Evolutionary conservation across 2,113 vertebrate species (phyloP), one percentile per base, ranked within the genome.

Genomic region (Rhinopomastus cyanomelas): DNA sequence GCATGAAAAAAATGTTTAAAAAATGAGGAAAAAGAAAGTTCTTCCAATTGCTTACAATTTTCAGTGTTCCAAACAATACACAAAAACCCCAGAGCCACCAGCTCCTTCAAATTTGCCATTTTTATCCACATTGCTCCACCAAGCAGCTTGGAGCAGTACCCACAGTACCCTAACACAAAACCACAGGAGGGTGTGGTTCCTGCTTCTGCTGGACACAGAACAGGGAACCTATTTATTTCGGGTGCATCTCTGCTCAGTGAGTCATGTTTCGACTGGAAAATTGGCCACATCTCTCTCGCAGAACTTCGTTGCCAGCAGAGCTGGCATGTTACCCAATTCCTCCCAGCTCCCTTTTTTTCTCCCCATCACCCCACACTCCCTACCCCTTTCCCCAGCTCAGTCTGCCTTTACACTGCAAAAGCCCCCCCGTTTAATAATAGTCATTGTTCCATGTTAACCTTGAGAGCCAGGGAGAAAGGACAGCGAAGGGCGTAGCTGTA

Each of bases 201-300:
- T 97, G 92, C 96, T 90, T 96, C 97, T 91, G 92, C 96, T 96
- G 94, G 94, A 97, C 73, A 62, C 82, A 97, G 97, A 98, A 99
- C 98, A 99, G 98, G 98, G 98, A 98, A 98, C 98, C 98, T 98
- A 98, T 98, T 99, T 99, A 99, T 99, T 99, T 98, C 95, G 96
- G 97, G 98, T 95, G 96, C 98, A 98, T 98, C 98, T 98, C 97
- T 98, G 97, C 92, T 97, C 98, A 97, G 97, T 99, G 98, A 99
- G 97, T 99, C 98, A 98, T 98, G 97, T 98, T 99, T 98, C 97
- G 85, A 98, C 98, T 99, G 98, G 98, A 99, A 99, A 99, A 98
- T 98, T 98, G 98, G 98, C 98, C 98, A 95, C 85, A 93, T 97
- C 96, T 98, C 97, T 97, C 96, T 96, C 80, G 48, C 94, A 97